Evolutionary conservation across 2,888 invertebrate genomes (phyloP).

Genomic region (Trissonchulus latispiculum): DNA sequence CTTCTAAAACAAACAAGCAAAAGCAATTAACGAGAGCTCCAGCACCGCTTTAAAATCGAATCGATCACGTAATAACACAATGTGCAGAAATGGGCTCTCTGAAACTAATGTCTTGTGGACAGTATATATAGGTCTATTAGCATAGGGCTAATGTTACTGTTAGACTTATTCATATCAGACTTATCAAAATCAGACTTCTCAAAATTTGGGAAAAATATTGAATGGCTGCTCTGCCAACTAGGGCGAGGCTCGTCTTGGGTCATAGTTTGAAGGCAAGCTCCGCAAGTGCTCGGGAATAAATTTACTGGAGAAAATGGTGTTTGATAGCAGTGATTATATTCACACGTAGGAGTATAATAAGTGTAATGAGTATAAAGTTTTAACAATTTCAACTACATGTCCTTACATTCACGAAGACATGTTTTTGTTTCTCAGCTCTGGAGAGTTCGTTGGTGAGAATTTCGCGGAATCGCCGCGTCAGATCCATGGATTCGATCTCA

Average conservation of each 20-base stretch:
- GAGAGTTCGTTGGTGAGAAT: constrained; percentile 49
- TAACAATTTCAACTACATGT: too few relatives aligned
- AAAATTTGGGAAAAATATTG: too few relatives aligned
- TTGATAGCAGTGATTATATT: too few relatives aligned
- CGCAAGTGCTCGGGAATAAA: too few relatives aligned
- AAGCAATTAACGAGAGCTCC: background rate
- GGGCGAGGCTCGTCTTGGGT: too few relatives aligned
- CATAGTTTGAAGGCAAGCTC: too few relatives aligned
- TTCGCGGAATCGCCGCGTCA: constrained; percentile 49
- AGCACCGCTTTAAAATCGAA: background rate
- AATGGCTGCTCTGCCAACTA: too few relatives aligned
- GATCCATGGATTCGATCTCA: constrained; percentile 49
- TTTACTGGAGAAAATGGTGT: too few relatives aligned
- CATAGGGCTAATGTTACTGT: background rate
- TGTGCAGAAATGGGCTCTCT: too few relatives aligned
- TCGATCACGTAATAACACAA: background rate
- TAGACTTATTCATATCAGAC: background rate
- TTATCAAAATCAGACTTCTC: background rate
- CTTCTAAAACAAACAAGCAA: constrained; percentile 40
- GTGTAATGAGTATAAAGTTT: too few relatives aligned
- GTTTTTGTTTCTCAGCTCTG: constrained; percentile 45
- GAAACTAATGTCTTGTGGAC: background rate
- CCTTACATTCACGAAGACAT: constrained; percentile 48
- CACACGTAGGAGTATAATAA: constrained; percentile 1
- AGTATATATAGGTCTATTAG: background rate